Percentiles rank a stretch among this genome's conserved stretches.
Conservation (phyloP, 2,113 vertebrate genomes). For the Salvator merianae region DNA sequence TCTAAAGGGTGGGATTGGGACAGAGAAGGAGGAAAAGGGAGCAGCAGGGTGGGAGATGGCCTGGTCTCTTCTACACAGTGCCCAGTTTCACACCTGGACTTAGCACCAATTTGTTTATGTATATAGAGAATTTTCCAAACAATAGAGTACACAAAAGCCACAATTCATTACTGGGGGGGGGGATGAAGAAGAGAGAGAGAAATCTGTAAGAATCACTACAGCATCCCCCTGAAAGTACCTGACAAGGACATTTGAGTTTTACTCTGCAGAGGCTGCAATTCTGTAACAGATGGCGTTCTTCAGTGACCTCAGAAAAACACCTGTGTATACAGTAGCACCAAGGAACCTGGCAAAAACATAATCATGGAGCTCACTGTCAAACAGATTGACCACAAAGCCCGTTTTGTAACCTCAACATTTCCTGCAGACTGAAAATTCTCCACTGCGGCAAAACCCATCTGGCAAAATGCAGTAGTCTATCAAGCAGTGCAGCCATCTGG, state of each 20-base stretch:
- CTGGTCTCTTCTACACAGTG: too few relatives aligned
- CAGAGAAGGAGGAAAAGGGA: too few relatives aligned
- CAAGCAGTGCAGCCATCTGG: not conserved
- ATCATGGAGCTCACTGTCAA: constrained; percentile 12
- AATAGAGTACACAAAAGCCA: not conserved
- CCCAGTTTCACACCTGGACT: too few relatives aligned
- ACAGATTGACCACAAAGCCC: constrained; percentile 34
- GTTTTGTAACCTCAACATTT: constrained; percentile 27
- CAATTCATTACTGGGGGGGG: not conserved
- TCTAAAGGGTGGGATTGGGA: too few relatives aligned
- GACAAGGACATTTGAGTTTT: not conserved
- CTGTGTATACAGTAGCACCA: not conserved
- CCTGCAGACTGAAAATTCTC: not conserved
- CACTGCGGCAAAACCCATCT: constrained; percentile 11
- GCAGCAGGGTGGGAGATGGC: too few relatives aligned
- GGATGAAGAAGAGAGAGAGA: too few relatives aligned
- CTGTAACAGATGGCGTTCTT: not conserved
- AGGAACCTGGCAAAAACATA: not conserved
- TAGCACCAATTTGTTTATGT: too few relatives aligned
- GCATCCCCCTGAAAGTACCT: not conserved
- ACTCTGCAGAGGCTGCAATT: not conserved
- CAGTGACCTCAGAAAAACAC: not conserved
- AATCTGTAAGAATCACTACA: not conserved
- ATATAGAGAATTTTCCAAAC: not conserved
- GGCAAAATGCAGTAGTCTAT: not conserved